These are phyloP conservation scores for Anguilla pacifica DNA, from an alignment of 2,797 vertebrate species.

Conservation along the genomic window DNA sequence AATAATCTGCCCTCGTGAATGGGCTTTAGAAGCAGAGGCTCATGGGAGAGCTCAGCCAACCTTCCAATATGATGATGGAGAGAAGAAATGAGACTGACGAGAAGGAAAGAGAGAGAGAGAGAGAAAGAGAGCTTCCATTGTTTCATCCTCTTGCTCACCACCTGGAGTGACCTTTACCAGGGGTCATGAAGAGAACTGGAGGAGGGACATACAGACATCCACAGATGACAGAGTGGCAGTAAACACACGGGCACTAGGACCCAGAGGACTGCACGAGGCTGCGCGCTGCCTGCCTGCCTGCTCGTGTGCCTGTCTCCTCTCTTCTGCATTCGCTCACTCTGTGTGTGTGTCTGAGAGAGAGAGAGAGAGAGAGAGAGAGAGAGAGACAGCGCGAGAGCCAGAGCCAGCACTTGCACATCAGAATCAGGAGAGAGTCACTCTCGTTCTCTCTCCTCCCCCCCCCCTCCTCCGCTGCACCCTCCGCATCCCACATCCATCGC, in stretches of 20 bases:
- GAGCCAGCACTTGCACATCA: constrained; percentile 7
- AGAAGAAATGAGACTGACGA: background rate
- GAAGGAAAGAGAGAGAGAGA: background rate
- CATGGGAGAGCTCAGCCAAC: background rate
- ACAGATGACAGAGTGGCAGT: background rate
- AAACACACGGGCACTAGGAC: background rate
- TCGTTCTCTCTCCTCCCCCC: background rate
- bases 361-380: constrained; percentile 18
- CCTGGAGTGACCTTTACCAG: background rate
- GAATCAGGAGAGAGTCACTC: constrained; percentile 1
- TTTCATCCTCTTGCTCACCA: background rate
- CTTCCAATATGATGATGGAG: background rate
- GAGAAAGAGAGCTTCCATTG: background rate
- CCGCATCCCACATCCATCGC: constrained; percentile 17
- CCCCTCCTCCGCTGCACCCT: constrained; percentile 1
- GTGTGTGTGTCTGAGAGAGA: constrained; percentile 11
- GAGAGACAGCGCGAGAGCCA: constrained; percentile 7
- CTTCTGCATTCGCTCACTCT: constrained; percentile 11
- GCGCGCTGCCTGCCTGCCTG: constrained; percentile 13
- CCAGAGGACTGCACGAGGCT: background rate
- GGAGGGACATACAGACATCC: background rate
- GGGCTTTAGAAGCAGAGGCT: background rate
- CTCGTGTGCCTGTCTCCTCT: constrained; percentile 8
- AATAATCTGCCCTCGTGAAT: constrained; percentile 14
- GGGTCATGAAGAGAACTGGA: background rate